Evolutionary conservation across 2,888 invertebrate genomes (phyloP).

Genomic region (Drosophila borealis): DNA sequence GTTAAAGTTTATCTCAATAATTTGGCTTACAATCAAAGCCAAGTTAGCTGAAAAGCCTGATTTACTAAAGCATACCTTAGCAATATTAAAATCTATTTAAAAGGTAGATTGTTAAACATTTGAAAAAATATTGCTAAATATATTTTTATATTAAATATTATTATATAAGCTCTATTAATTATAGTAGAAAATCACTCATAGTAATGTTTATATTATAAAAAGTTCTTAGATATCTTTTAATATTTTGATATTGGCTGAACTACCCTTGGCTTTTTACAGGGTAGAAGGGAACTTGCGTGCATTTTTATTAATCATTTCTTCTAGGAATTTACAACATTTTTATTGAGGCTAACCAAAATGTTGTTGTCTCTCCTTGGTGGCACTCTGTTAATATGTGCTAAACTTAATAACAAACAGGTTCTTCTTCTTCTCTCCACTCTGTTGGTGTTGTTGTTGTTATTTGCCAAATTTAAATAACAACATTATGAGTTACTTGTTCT

Average conservation of each 20-base stretch:
- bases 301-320: slow-evolving; percentile 79
- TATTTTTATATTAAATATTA: too few relatives aligned
- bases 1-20: background rate
- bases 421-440: slow-evolving; percentile 6
- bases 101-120: too few relatives aligned
- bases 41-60: too few relatives aligned
- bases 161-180: too few relatives aligned
- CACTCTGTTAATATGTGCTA: slow-evolving; percentile 69
- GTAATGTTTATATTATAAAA: too few relatives aligned
- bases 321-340: slow-evolving; percentile 80
- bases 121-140: too few relatives aligned
- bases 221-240: too few relatives aligned
- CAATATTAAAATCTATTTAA: too few relatives aligned
- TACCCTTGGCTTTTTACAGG: slow-evolving; percentile 13
- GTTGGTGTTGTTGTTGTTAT: slow-evolving; percentile 48
- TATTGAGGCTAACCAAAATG: slow-evolving; percentile 77
- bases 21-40: too few relatives aligned
- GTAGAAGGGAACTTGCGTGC: slow-evolving; percentile 38
- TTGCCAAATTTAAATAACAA: slow-evolving; percentile 78
- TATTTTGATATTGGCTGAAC: background rate
- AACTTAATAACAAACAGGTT: slow-evolving; percentile 76
- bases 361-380: slow-evolving; percentile 29
- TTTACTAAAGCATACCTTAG: too few relatives aligned
- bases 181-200: too few relatives aligned
- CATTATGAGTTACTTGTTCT: slow-evolving; percentile 48